Evolutionary conservation across 2,797 vertebrate species (phyloP).

Genomic region (Enteromius paludinosus): DNA sequence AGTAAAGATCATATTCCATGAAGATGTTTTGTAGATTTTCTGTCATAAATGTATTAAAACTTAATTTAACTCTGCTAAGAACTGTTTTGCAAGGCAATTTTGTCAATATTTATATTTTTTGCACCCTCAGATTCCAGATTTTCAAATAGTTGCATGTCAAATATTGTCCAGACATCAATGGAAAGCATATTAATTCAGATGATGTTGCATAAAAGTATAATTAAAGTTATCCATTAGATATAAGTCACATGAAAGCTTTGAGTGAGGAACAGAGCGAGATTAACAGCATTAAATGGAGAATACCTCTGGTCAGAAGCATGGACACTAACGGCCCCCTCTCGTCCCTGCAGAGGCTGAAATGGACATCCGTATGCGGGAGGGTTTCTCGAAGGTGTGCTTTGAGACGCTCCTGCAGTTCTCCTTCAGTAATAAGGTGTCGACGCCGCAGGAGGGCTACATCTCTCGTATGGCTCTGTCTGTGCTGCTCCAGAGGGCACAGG

Average conservation of each 20-base stretch:
- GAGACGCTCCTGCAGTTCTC: constrained; percentile 98
- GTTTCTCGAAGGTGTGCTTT: constrained; percentile 98
- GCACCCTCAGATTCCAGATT: not conserved
- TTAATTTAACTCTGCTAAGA: not conserved
- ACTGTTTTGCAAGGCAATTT: not conserved
- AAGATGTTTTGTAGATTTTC: not conserved
- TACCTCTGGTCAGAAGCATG: not conserved
- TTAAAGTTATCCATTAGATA: not conserved
- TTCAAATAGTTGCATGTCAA: not conserved
- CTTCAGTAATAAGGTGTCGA: constrained; percentile 97
- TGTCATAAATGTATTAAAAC: not conserved
- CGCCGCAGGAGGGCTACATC: constrained; percentile 99
- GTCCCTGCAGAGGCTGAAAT: constrained; percentile 91
- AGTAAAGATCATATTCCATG: not conserved
- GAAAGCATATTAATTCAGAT: no score
- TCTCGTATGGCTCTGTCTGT: constrained; percentile 98
- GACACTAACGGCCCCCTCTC: not conserved
- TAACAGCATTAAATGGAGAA: not conserved
- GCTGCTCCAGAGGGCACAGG: constrained; percentile 94
- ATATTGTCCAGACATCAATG: not conserved
- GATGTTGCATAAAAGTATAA: not conserved
- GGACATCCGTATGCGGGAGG: constrained; percentile 95
- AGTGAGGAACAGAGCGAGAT: not conserved
- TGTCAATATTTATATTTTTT: not conserved
- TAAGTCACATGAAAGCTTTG: not conserved